Conservation (phyloP, 2,797 vertebrate species). For the Hemitrygon akajei region DNA sequence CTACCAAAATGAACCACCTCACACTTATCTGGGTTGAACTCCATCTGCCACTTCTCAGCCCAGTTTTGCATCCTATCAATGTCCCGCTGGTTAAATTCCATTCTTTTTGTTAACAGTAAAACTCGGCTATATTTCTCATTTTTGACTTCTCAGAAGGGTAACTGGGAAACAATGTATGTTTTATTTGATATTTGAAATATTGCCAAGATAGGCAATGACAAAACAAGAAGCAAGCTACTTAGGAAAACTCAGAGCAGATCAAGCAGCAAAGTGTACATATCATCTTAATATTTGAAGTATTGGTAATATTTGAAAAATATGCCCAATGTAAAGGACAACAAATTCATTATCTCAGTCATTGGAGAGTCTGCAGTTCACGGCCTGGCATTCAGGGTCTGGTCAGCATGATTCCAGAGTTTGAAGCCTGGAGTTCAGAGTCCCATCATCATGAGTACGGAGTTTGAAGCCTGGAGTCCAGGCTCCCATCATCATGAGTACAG, state of each 20-base stretch:
- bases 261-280: background rate
- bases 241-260: background rate
- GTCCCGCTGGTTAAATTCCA: too few species aligned
- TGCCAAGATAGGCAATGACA: background rate
- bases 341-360: background rate
- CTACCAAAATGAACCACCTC: too few species aligned
- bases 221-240: background rate
- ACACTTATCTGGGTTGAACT: too few species aligned
- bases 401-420: too few species aligned
- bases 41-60: too few species aligned
- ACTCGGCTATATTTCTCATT: background rate
- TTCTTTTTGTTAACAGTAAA: background rate
- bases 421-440: too few species aligned
- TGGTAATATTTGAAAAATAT: background rate
- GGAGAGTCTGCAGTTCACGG: too few species aligned
- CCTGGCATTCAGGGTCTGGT: too few species aligned
- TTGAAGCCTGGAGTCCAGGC: too few species aligned
- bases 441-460: too few species aligned
- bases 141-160: background rate
- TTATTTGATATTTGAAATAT: background rate
- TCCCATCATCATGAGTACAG: too few species aligned
- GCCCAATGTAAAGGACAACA: background rate
- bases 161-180: background rate
- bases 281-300: background rate
- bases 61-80: too few species aligned